These are phyloP conservation scores for Schlechtendalia chinensis DNA, from an alignment of 1,140 invertebrate species.

Conservation along the genomic window DNA sequence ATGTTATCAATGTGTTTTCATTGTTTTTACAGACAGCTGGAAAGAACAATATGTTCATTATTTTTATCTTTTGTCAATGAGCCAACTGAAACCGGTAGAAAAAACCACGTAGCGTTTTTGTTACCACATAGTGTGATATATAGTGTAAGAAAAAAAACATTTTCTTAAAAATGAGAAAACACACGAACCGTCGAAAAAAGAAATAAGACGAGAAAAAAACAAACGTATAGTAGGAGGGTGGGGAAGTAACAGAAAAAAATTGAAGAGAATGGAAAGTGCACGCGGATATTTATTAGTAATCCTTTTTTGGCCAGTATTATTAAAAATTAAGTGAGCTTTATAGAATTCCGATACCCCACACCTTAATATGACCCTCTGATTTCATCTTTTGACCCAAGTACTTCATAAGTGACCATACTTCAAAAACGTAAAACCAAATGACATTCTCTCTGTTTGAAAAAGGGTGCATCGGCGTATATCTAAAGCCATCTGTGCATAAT, in stretches of 20 bases:
- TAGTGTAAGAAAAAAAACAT: neutral
- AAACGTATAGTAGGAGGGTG: too few species aligned
- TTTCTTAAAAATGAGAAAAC: neutral
- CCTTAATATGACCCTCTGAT: conserved; percentile 35
- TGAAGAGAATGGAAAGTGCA: conserved; percentile 13
- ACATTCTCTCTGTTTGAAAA: neutral
- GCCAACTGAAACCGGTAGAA: neutral
- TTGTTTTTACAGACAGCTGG: too few species aligned
- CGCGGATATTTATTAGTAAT: conserved; percentile 14
- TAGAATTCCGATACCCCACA: conserved; percentile 22
- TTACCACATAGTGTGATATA: neutral
- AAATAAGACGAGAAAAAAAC: too few species aligned
- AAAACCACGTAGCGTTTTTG: too few species aligned
- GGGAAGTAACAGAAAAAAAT: neutral
- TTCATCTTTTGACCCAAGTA: conserved; percentile 34
- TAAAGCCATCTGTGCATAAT: neutral
- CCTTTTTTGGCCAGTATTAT: conserved; percentile 28
- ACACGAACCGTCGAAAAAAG: neutral
- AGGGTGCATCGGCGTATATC: neutral
- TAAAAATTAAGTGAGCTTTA: conserved; percentile 31
- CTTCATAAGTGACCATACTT: too few species aligned
- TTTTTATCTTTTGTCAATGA: neutral
- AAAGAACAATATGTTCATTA: neutral
- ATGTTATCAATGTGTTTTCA: too few species aligned
- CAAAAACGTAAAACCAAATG: neutral